Percentiles rank a stretch among this genome's conserved stretches.
These are phyloP conservation scores for Heliothis peltigera DNA, from an alignment of 2,888 invertebrate species.

Conservation along the genomic window DNA sequence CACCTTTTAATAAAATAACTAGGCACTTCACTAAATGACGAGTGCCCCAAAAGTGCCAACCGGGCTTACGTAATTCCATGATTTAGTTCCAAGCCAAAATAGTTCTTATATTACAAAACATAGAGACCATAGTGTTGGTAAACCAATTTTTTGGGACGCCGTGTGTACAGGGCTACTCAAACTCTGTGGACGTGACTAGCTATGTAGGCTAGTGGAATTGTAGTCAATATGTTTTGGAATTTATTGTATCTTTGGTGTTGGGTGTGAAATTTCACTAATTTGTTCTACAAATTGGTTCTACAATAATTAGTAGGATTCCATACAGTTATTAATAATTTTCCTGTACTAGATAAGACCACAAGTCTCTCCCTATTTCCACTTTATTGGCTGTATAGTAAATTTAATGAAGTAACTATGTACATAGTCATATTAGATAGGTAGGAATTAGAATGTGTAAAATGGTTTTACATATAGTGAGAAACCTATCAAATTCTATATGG, in stretches of 20 bases:
- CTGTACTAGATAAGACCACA: background rate
- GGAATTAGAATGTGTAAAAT: background rate
- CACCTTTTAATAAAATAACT: background rate
- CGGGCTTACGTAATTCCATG: slow-evolving; percentile 8
- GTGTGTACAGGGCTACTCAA: slow-evolving; percentile 45
- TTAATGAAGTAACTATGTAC: slow-evolving; percentile 40
- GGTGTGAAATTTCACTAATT: slow-evolving; percentile 12
- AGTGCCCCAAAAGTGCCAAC: slow-evolving; percentile 30
- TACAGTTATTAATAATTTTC: slow-evolving; percentile 18
- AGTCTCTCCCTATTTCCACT: slow-evolving; percentile 1
- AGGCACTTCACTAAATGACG: slow-evolving; percentile 33
- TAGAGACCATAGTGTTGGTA: slow-evolving; percentile 36
- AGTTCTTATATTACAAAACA: slow-evolving; percentile 20
- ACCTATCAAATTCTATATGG: slow-evolving; percentile 12
- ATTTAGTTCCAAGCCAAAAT: slow-evolving; percentile 36
- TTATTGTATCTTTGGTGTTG: slow-evolving; percentile 33
- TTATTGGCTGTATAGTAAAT: slow-evolving; percentile 41
- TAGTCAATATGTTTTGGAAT: slow-evolving; percentile 3
- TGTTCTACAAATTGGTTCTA: slow-evolving; percentile 8
- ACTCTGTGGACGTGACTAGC: slow-evolving; percentile 32
- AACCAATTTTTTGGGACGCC: slow-evolving; percentile 41
- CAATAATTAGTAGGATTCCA: slow-evolving; percentile 2
- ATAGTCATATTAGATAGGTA: slow-evolving; percentile 43
- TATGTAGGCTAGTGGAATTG: slow-evolving; percentile 25
- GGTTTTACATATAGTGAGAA: background rate